Percentiles rank a stretch among this genome's conserved stretches.
Conservation (phyloP, 2,888 invertebrate genomes). For the Caenorhabditis sp. region DNA sequence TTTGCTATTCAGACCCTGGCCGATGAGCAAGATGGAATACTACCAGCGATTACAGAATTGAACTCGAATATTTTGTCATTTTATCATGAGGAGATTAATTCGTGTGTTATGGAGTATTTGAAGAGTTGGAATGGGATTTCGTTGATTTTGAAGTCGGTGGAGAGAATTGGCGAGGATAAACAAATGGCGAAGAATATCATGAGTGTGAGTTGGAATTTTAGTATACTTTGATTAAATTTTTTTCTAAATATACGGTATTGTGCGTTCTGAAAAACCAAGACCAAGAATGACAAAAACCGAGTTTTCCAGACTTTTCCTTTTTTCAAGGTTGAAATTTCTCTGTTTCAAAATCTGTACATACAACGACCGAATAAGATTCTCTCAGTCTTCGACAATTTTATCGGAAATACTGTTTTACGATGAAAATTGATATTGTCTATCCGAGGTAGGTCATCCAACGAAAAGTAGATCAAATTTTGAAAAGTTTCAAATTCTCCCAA, state of each 20-base stretch:
- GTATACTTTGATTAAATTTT: background rate
- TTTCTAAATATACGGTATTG: background rate
- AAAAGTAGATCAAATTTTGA: too few relatives aligned
- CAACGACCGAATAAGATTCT: too few relatives aligned
- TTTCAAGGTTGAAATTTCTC: too few relatives aligned
- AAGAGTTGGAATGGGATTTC: constrained; percentile 55
- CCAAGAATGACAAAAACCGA: too few relatives aligned
- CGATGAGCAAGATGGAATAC: constrained; percentile 52
- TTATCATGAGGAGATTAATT: constrained; percentile 60
- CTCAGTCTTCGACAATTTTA: too few relatives aligned
- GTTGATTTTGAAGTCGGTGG: constrained; percentile 33
- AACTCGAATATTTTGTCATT: constrained; percentile 58
- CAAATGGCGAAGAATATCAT: constrained; percentile 37
- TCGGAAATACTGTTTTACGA: too few relatives aligned
- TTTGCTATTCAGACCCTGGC: constrained; percentile 24
- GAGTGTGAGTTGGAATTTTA: constrained; percentile 41
- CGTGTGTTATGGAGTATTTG: constrained; percentile 58
- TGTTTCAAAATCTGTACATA: too few relatives aligned
- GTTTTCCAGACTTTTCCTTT: too few relatives aligned
- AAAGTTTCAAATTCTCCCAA: too few relatives aligned
- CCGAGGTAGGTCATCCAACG: too few relatives aligned
- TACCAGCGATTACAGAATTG: constrained; percentile 57
- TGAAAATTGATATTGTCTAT: too few relatives aligned
- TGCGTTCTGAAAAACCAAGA: too few relatives aligned
- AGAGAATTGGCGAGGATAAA: constrained; percentile 44